Evolutionary conservation across 2,888 invertebrate species (phyloP), one percentile per base, ranked within the genome.

Genomic region (Caenorhabditis wallacei): DNA sequence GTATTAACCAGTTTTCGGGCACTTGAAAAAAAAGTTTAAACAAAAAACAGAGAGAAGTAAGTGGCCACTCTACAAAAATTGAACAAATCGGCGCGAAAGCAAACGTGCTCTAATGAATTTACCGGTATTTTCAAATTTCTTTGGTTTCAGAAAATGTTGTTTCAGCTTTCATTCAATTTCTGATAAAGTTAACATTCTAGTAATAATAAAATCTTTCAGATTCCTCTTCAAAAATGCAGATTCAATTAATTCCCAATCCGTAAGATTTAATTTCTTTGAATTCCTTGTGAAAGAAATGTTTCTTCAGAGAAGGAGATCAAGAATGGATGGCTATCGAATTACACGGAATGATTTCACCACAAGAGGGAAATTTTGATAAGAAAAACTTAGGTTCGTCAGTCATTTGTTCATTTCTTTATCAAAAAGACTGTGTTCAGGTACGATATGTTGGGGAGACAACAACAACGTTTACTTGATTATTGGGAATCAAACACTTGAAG

Each of bases 271-370:
- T 59, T 51, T 24, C 1, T 16, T 8, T 18, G 37, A 68, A 46
- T 10, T 40, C 20, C 18, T 82, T 4, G 22, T n/a, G 24, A 24
- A 40, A 18, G 2, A 26, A 63, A 30, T 11, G 0, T 16, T 16
- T 51, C 46, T 76, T 51, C 56, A 88, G 89, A 59, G 70, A 81
- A 16, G 89, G 88, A 18, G 30, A 79, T n/a, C 76, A 86, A 26
- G 89, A 89, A 84, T 89, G 88, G 89, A 87, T 89, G 83, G 56
- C 84, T 13, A 78, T 89, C 20, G 89, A 89, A 43, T 24, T 89
- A 72, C 89, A 88, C 64, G 89, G 89, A 11, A 66, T 26, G 0
- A 66, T 82, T 74, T 56, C 83, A 20, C 80, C 80, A 18, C 66
- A 76, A 11, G 72, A 80, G 5, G 76, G 70, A 10, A 40, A 53